Conservation (phyloP, 2,888 invertebrate genomes). For the Neoscelio sp. region DNA sequence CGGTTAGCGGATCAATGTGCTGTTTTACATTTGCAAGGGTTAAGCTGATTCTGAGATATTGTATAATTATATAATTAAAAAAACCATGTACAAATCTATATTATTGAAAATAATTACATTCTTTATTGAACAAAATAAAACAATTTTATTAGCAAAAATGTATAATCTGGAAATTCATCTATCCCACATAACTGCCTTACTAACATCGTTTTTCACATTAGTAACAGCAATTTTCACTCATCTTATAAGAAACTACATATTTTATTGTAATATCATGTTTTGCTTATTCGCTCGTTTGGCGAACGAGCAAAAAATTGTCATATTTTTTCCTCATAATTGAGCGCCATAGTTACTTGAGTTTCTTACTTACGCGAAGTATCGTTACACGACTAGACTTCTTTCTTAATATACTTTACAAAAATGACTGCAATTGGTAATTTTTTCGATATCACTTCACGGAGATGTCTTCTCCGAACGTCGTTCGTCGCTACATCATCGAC, state of each 20-base stretch:
- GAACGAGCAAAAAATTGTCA: conserved; percentile 1
- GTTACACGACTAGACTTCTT: conserved; percentile 6
- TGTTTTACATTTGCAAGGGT: conserved; percentile 33
- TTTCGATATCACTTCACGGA: background rate
- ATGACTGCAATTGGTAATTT: conserved; percentile 12
- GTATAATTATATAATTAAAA: too few species aligned
- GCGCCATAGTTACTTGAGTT: background rate
- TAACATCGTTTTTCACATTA: conserved; percentile 13
- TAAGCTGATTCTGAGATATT: conserved; percentile 9
- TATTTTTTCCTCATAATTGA: conserved; percentile 22
- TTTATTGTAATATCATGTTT: conserved; percentile 17
- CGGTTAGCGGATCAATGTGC: conserved; percentile 27
- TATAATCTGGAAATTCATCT: conserved; percentile 4
- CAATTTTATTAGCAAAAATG: conserved; percentile 1
- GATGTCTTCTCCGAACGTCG: conserved; percentile 28
- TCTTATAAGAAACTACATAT: conserved; percentile 3
- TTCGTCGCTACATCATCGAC: conserved; percentile 1
- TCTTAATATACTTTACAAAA: conserved; percentile 5
- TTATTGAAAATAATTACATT: too few species aligned
- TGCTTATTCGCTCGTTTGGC: background rate
- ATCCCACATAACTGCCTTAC: background rate
- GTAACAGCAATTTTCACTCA: conserved; percentile 24
- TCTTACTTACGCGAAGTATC: background rate
- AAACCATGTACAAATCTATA: too few species aligned
- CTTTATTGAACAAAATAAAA: too few species aligned